Percentiles rank a stretch among this genome's conserved stretches.
Conservation (phyloP, 2,888 invertebrate species). For the Salticus scenicus region DNA sequence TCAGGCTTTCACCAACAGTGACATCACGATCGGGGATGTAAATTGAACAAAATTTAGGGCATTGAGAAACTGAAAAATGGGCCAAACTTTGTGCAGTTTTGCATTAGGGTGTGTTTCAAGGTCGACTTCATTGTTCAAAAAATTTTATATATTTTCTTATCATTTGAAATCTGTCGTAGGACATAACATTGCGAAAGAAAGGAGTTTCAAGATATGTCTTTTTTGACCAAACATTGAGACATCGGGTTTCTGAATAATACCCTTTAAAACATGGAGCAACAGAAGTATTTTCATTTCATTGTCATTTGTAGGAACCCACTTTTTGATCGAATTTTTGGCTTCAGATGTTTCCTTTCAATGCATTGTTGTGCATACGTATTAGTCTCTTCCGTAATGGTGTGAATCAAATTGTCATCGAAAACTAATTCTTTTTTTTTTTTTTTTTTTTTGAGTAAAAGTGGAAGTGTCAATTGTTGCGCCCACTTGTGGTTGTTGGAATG, state of each 20-base stretch:
- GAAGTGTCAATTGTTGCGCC: constrained; percentile 14
- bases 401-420: background rate
- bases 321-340: background rate
- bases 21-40: background rate
- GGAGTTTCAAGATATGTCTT: background rate
- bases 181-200: background rate
- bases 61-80: background rate
- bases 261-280: background rate
- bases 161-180: background rate
- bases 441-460: constrained; percentile 16
- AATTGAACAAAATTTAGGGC: background rate
- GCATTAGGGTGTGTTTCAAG: background rate
- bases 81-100: background rate
- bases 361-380: background rate
- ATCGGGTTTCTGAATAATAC: background rate
- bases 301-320: background rate
- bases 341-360: background rate
- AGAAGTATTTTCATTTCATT: background rate
- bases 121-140: background rate
- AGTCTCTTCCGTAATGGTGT: background rate
- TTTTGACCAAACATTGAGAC: background rate
- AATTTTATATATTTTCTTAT: background rate
- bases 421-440: background rate
- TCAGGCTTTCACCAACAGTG: constrained; percentile 8
- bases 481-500: background rate